Percentiles rank a stretch among this genome's conserved stretches.
These are phyloP conservation scores for Cosmorhoe ocellata DNA, from an alignment of 2,888 invertebrate genomes.

Conservation along the genomic window DNA sequence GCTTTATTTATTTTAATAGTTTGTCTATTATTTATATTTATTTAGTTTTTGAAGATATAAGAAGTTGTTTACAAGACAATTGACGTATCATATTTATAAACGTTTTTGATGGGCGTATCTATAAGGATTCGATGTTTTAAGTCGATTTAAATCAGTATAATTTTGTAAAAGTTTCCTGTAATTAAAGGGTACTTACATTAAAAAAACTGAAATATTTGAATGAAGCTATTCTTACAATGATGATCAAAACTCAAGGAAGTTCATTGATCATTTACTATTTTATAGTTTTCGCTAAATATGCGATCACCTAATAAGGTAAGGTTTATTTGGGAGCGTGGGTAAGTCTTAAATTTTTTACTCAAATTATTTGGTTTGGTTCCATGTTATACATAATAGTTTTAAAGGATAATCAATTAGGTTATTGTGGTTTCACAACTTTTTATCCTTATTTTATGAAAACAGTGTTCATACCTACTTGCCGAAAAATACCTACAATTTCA, in stretches of 20 bases:
- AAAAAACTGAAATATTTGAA: no score
- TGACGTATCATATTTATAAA: no score
- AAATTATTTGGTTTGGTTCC: not conserved
- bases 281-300: no score
- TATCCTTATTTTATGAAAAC: constrained; percentile 11
- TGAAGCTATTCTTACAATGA: no score
- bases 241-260: no score
- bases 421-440: constrained; percentile 3
- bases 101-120: no score
- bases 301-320: no score
- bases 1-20: constrained; percentile 38
- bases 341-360: constrained; percentile 3
- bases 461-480: not conserved
- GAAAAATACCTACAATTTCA: not conserved
- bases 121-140: no score
- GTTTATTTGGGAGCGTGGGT: constrained; percentile 8
- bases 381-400: not conserved
- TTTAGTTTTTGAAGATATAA: constrained; percentile 46
- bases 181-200: no score
- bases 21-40: constrained; percentile 48
- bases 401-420: constrained; percentile 5
- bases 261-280: no score
- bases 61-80: constrained; percentile 54
- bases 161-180: no score
- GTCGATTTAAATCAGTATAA: no score